Percentiles rank a stretch among this genome's conserved stretches.
Conservation (phyloP, 2,888 invertebrate genomes). For the Drosophila ustulata region DNA sequence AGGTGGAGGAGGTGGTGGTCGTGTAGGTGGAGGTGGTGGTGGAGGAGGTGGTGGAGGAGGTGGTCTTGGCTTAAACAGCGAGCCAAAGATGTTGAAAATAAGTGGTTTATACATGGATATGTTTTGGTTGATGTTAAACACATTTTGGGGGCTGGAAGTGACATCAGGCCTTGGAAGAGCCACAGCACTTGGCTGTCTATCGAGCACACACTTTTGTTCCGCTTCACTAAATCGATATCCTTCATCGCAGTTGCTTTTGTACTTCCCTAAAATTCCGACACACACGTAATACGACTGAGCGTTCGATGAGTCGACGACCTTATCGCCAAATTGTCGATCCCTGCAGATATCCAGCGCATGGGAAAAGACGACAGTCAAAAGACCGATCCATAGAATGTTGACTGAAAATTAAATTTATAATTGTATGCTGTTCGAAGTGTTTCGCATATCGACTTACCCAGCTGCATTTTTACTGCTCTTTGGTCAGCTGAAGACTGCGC, state of each 20-base stretch:
- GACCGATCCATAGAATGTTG: constrained; percentile 25
- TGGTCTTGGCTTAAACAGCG: constrained; percentile 5
- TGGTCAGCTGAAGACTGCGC: neutral
- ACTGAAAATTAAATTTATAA: neutral
- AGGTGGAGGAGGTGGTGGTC: neutral
- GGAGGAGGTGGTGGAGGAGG: too few species aligned
- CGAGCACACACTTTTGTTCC: constrained; percentile 34
- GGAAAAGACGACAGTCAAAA: constrained; percentile 20
- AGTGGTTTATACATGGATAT: constrained; percentile 40
- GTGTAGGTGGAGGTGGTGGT: too few species aligned
- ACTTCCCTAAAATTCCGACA: constrained; percentile 43
- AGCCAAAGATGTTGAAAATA: constrained; percentile 37
- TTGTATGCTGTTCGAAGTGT: neutral
- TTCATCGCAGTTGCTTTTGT: constrained; percentile 30
- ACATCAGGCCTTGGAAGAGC: neutral
- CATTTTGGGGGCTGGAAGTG: constrained; percentile 3
- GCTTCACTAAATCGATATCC: constrained; percentile 39
- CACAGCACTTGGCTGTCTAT: neutral
- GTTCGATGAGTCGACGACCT: constrained; percentile 18
- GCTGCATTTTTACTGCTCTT: constrained; percentile 35
- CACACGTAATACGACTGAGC: constrained; percentile 43
- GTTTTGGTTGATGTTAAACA: constrained; percentile 46
- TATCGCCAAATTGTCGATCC: constrained; percentile 39
- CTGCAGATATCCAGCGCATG: constrained; percentile 38
- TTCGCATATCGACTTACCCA: constrained; percentile 27